These are phyloP conservation scores for Xylota segnis DNA, from an alignment of 2,888 invertebrate species.

Conservation along the genomic window DNA sequence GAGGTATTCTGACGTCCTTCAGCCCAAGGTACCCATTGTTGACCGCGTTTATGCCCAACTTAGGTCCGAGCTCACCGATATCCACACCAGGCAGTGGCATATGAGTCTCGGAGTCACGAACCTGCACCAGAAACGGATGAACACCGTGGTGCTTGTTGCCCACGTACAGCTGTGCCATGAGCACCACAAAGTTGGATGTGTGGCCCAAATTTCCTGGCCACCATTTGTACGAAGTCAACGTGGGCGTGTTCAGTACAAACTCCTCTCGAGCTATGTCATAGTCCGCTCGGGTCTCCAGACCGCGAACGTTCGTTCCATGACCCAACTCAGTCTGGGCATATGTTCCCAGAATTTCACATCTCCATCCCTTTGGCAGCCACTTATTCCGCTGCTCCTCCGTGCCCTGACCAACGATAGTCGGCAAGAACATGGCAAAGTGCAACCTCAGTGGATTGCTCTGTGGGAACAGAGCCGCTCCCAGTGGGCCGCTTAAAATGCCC, in stretches of 20 bases:
- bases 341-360: constrained; percentile 93
- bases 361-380: constrained; percentile 93
- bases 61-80: constrained; percentile 97
- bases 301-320: constrained; percentile 95
- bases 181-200: constrained; percentile 95
- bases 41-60: constrained; percentile 94
- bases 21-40: constrained; percentile 97
- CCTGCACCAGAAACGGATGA: constrained; percentile 96
- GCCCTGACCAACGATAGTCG: constrained; percentile 93
- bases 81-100: constrained; percentile 93
- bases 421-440: constrained; percentile 96
- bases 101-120: constrained; percentile 94
- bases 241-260: constrained; percentile 94
- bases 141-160: constrained; percentile 93
- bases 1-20: constrained; percentile 93
- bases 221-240: constrained; percentile 95
- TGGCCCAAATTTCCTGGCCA: constrained; percentile 99
- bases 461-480: constrained; percentile 81
- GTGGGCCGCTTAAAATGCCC: constrained; percentile 79
- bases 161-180: constrained; percentile 95
- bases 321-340: constrained; percentile 99
- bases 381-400: constrained; percentile 93
- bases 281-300: constrained; percentile 96
- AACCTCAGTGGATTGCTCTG: constrained; percentile 86
- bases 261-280: constrained; percentile 92